Base-by-base conservation (phyloP, 2,797 vertebrate species). In the Tapirus indicus region DNA sequence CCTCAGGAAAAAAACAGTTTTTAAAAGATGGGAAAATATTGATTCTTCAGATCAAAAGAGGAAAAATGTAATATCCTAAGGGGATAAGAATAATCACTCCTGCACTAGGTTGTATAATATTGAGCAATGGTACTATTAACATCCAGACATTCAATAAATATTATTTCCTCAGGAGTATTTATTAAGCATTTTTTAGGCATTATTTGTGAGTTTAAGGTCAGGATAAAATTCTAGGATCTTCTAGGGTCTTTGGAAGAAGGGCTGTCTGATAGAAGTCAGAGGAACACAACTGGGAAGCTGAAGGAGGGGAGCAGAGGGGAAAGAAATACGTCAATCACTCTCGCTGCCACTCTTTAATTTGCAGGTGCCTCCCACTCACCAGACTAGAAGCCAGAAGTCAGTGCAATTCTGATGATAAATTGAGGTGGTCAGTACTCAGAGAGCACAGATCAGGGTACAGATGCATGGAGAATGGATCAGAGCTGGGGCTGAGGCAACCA, bases 71-170 rank as follows among this genome's bases (percentile, higher is more conserved):
- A 68, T 23, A 7, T 83, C 84, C 21, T 56, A 78, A 89, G 44
- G 64, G 16, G 16, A 66, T 47, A 83, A 84, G n/a, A 78, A 80
- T 87, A 69, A 94, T 93, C 14, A 44, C 8, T 72, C 35, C 41
- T 79, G 41, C 44, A 1, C 66, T 87, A 71, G 94, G 12, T 66
- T 80, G 32, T 77, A 32, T 72, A 87, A 56, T 72, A 74, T n/a
- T 23, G 0, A 88, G 20, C 21, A 32, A 78, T 25, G 10, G 21
- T 35, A 84, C 14, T 85, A n/a, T 11, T 94, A 83, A 83, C 13
- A 93, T 7, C 16, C 29, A 93, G n/a, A 83, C 16, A 38, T 52
- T 91, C 25, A 91, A 88, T 93, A 96, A 80, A 56, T 69, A 83
- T 32, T 64, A 83, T 32, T 92, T 90, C 25, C 83, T 49, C 79